Evolutionary conservation across 2,888 invertebrate species (phyloP), one percentile per base, ranked within the genome.

Genomic region (Lasius fuliginosus): DNA sequence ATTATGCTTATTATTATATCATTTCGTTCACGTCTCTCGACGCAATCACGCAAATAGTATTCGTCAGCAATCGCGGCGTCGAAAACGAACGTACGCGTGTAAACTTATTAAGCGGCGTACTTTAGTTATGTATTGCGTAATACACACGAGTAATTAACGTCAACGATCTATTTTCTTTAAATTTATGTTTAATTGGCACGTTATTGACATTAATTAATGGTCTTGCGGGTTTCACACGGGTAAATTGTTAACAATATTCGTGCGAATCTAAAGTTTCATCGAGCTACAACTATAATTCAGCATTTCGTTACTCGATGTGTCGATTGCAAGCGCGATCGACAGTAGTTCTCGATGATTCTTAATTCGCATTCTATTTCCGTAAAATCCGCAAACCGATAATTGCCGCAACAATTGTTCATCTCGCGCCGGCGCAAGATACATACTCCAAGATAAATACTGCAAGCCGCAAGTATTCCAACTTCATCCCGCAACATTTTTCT

Each of bases 71-170:
- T 69, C 62, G 83, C 53, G 71, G 42, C 64, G 69, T 12, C 6
- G 76, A 58, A 85, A 86, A 83, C 56, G 81, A 85, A 77, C 71
- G 53, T 53, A 53, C 23, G n/a, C 49, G 30, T 4, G n/a, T 12
- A 46, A 86, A 84, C 86, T 89, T 86, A 84, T 87, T 68, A 42
- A 69, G 40, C 49, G 62, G 36, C 40, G 5, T 33, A 69, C 42
- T 62, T 67, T 23, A 42, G 1, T 69, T 62, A 15, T 4, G 18
- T 62, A 69, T 5, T 4, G 36, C 36, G 36, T 36, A 36, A 36
- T 36, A 81, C 69, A 46, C 56, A 15, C 53, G 53, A n/a, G 15
- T 30, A 79, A 79, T 46, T 79, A 46, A 71, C 71, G 42, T 71
- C 60, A 79, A 71, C 71, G n/a, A 71, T 79, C 71, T 60, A 69